Evolutionary conservation across 2,888 invertebrate species (phyloP).

Genomic region (Nymphalis c-album): DNA sequence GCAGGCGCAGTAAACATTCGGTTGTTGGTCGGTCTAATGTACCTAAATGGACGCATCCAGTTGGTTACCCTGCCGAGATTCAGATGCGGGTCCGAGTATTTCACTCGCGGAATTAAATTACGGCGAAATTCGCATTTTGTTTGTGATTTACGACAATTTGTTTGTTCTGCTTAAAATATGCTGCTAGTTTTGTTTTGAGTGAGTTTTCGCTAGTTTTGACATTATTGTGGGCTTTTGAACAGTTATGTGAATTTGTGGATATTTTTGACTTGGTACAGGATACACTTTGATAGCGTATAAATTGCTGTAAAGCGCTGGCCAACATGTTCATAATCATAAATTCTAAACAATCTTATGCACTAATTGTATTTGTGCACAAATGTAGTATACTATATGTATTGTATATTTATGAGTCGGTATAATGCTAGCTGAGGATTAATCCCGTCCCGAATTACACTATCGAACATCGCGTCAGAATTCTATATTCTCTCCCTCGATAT

Average conservation of each 20-base stretch:
- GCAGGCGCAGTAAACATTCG: conserved; percentile 34
- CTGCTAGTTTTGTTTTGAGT: background rate
- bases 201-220: background rate
- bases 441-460: too few species aligned
- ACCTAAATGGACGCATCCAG: conserved; percentile 34
- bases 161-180: conserved; percentile 6
- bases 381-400: too few species aligned
- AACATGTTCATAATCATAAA: too few species aligned
- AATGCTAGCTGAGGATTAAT: too few species aligned
- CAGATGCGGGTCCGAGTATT: conserved; percentile 29
- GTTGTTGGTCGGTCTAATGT: conserved; percentile 36
- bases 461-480: too few species aligned
- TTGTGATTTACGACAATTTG: conserved; percentile 24
- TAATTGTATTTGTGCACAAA: too few species aligned
- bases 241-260: background rate
- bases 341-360: too few species aligned
- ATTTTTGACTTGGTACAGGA: too few species aligned
- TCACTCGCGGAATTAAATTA: conserved; percentile 28
- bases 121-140: conserved; percentile 15
- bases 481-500: too few species aligned
- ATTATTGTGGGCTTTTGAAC: background rate
- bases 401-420: too few species aligned
- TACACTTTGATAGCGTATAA: too few species aligned
- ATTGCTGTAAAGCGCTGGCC: too few species aligned
- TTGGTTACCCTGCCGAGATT: conserved; percentile 22